Evolutionary conservation across 2,797 vertebrate species (phyloP).

Genomic region (Molossus molossus): DNA sequence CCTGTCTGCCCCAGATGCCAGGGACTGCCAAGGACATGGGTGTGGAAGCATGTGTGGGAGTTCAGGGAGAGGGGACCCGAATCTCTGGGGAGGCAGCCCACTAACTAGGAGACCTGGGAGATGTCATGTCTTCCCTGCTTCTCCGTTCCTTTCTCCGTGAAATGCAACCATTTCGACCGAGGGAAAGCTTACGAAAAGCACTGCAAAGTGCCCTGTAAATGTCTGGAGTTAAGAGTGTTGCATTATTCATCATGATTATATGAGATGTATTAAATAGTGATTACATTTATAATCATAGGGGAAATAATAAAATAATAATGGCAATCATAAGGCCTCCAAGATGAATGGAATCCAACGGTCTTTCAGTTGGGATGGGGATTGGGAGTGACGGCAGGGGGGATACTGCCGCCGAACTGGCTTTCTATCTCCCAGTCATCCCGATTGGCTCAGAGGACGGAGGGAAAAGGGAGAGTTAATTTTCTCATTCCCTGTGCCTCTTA

Average conservation of each 20-base stretch:
- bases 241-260: not conserved
- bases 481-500: not conserved
- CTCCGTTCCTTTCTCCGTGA: not conserved
- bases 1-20: not conserved
- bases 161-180: not conserved
- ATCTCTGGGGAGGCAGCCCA: not conserved
- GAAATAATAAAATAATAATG: not conserved
- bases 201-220: not conserved
- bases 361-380: not conserved
- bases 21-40: not conserved
- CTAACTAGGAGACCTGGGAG: not conserved
- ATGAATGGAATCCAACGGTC: not conserved
- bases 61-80: not conserved
- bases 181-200: not conserved
- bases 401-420: not conserved
- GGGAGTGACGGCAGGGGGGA: not conserved
- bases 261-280: not conserved
- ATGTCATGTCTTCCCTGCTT: not conserved
- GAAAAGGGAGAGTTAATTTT: not conserved
- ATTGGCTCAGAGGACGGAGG: not conserved
- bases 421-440: not conserved
- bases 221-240: not conserved
- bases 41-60: not conserved
- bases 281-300: not conserved
- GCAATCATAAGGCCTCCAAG: not conserved